Evolutionary conservation across 2,113 vertebrate species (phyloP).

Genomic region (Alligator mississippiensis): DNA sequence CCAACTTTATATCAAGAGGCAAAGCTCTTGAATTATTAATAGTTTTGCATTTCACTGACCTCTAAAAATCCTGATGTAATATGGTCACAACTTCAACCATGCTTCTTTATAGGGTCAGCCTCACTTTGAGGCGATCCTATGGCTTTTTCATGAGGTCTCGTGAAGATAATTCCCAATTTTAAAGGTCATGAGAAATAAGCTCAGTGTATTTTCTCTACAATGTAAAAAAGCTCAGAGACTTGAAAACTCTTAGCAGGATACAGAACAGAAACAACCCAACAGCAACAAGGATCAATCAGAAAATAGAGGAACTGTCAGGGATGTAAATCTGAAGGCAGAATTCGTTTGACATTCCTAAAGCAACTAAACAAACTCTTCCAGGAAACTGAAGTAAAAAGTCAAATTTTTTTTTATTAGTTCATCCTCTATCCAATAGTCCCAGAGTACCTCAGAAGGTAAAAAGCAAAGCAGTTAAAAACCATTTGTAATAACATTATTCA

Average conservation of each 20-base stretch:
- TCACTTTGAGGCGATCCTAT: background rate
- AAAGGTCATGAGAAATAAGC: background rate
- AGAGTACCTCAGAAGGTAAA: background rate
- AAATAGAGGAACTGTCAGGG: background rate
- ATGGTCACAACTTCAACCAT: background rate
- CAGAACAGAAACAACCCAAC: background rate
- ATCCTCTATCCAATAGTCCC: background rate
- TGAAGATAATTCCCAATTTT: background rate
- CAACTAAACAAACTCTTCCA: background rate
- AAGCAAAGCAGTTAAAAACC: background rate
- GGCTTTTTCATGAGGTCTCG: background rate
- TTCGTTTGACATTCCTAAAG: background rate
- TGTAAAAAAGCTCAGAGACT: accelerated
- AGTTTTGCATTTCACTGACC: background rate
- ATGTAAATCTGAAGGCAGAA: background rate
- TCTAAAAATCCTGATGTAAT: background rate
- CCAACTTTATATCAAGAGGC: background rate
- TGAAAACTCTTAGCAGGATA: accelerated
- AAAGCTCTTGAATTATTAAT: background rate
- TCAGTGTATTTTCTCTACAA: background rate
- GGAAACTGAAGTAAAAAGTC: background rate
- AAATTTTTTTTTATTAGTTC: background rate
- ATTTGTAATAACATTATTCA: background rate
- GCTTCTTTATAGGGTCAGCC: background rate
- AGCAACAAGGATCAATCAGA: background rate